These are phyloP conservation scores for Drosophila vallismaia DNA, from an alignment of 2,888 invertebrate genomes.

Conservation along the genomic window DNA sequence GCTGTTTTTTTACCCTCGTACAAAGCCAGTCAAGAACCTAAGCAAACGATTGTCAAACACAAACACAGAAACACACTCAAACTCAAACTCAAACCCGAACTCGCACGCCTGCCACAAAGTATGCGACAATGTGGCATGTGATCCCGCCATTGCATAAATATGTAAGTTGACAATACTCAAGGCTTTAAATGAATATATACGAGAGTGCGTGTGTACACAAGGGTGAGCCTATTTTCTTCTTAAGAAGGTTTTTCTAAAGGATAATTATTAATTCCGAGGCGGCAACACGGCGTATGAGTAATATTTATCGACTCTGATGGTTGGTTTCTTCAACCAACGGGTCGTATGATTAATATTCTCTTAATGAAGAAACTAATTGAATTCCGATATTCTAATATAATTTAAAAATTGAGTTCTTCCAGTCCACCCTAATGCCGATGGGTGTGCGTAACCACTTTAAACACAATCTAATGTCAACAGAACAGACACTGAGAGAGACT, in stretches of 20 bases:
- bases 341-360: neutral
- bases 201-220: neutral
- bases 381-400: too few species aligned
- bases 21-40: constrained; percentile 49
- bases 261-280: neutral
- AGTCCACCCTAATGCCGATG: constrained; percentile 30
- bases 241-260: neutral
- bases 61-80: constrained; percentile 34
- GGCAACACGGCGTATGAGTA: neutral
- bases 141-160: constrained; percentile 71
- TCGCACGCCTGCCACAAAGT: constrained; percentile 48
- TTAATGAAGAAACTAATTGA: too few species aligned
- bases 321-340: neutral
- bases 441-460: constrained; percentile 69
- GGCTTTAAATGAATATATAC: constrained; percentile 54
- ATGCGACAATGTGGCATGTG: constrained; percentile 72
- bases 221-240: constrained; percentile 8
- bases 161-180: constrained; percentile 70
- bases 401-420: too few species aligned
- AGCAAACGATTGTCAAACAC: constrained; percentile 70
- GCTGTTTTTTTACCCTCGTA: constrained; percentile 9
- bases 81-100: constrained; percentile 17
- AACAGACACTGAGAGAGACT: constrained; percentile 33
- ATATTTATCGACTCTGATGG: neutral
- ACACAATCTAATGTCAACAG: constrained; percentile 76